Evolutionary conservation across 2,797 vertebrate genomes (phyloP), one percentile per base, ranked within the genome.

Genomic region (Dryobates pubescens): DNA sequence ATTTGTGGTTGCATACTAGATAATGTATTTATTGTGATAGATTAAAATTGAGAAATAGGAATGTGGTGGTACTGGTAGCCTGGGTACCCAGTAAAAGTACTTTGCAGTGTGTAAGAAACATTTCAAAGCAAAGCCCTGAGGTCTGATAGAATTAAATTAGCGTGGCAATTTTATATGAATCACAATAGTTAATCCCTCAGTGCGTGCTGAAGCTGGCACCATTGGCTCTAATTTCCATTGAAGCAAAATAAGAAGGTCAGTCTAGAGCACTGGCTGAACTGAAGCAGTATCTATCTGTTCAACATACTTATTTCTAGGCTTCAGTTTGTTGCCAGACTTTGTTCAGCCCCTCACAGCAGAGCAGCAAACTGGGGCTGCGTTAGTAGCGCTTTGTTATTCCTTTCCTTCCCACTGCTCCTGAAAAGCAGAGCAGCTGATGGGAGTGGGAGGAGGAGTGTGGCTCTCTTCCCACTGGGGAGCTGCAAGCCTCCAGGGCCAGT

Each of bases 151-250:
- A 90, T 86, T 70, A 91, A 91, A 95, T 93, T 81, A 83, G 79
- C 32, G 65, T 94, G 87, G 82, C 92, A 74, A 53, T 91, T 93
- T 71, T 94, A 76, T 71, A 62, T 86, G 70, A 89, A 93, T 93
- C 84, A 76, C 80, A 82, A 59, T 38, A 83, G 86, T 79, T 84
- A 85, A 87, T 95, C 91, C 82, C 78, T 90, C 29, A 5, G 69
- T 65, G 82, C 86, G 30, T 72, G 73, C 83, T 63, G 78, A 69
- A 92, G 79, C 79, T 65, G 86, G 79, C 92, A 83, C 62, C 80
- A 51, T 86, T 88, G 63, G 68, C 81, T 92, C 81, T 61, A 24
- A 85, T 89, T 92, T 86, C 80, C 69, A 67, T 1, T 78, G 79
- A 85, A 92, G 81, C 92, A 90, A 93, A 87, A 80, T 89, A 87